phyloP scores from a whole-genome alignment of 2,113 vertebrate species.

The Alces alces region DNA sequence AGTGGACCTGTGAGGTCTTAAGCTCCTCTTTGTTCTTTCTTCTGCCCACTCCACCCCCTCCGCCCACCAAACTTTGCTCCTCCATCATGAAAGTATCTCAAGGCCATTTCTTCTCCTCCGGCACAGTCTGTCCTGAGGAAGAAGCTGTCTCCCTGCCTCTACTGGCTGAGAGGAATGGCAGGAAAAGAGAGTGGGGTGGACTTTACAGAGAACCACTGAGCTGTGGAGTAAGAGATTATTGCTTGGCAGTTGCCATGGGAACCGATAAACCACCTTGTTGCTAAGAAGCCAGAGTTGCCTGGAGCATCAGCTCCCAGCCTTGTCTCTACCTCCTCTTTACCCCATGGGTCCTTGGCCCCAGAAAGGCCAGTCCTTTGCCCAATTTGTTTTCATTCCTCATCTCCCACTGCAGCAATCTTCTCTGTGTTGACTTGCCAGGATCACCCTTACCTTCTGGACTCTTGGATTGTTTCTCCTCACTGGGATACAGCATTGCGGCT shows the following conservation, averaged over 20 bases:
- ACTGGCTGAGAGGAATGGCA: not conserved
- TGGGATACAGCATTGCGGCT: fast-evolving
- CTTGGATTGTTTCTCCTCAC: not conserved
- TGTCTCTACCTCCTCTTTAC: too few species aligned
- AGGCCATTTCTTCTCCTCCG: not conserved
- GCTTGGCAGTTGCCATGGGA: constrained; percentile 48
- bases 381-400: not conserved
- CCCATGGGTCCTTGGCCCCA: fast-evolving
- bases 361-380: not conserved
- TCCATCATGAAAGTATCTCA: not conserved
- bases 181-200: not conserved
- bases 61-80: fast-evolving
- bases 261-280: not conserved
- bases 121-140: not conserved
- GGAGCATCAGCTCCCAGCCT: not conserved
- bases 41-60: not conserved
- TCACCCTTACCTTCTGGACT: not conserved
- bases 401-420: not conserved
- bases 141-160: not conserved
- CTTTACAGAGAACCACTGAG: not conserved
- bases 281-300: not conserved
- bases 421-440: not conserved
- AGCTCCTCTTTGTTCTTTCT: not conserved
- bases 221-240: not conserved
- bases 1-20: not conserved